Evolutionary conservation across 2,797 vertebrate species (phyloP).

Genomic region (Numenius phaeopus): DNA sequence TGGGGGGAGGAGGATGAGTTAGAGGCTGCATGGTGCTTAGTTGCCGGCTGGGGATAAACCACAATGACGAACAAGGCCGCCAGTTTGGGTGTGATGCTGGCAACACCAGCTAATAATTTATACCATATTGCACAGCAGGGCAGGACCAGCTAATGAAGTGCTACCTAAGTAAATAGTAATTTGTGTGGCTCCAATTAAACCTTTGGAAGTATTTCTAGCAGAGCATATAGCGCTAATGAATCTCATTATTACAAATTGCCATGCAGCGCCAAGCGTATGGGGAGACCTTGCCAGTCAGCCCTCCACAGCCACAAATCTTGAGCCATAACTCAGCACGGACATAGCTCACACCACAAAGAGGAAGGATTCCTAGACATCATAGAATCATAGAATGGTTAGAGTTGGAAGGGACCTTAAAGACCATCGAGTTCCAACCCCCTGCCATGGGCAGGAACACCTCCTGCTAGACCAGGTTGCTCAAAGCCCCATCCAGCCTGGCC

Average conservation of each 20-base stretch:
- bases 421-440: not conserved
- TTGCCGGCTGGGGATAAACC: not conserved
- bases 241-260: slow-evolving; percentile 11
- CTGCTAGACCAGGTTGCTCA: no score
- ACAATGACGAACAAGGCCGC: not conserved
- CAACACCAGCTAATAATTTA: not conserved
- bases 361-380: not conserved
- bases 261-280: not conserved
- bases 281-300: not conserved
- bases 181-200: not conserved
- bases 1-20: not conserved
- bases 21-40: not conserved
- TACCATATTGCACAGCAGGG: not conserved
- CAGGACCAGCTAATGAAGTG: slow-evolving; percentile 46
- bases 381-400: not conserved
- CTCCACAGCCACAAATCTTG: not conserved
- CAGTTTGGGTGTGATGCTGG: not conserved
- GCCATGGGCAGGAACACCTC: no score
- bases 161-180: slow-evolving; percentile 53
- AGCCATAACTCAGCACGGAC: accelerated
- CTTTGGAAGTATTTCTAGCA: slow-evolving; percentile 26
- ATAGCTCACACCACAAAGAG: not conserved
- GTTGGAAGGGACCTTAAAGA: not conserved
- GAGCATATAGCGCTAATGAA: not conserved
- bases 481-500: no score